These are phyloP conservation scores for Ptychochromis oligacanthus DNA, from an alignment of 2,113 vertebrate genomes.

Conservation along the genomic window DNA sequence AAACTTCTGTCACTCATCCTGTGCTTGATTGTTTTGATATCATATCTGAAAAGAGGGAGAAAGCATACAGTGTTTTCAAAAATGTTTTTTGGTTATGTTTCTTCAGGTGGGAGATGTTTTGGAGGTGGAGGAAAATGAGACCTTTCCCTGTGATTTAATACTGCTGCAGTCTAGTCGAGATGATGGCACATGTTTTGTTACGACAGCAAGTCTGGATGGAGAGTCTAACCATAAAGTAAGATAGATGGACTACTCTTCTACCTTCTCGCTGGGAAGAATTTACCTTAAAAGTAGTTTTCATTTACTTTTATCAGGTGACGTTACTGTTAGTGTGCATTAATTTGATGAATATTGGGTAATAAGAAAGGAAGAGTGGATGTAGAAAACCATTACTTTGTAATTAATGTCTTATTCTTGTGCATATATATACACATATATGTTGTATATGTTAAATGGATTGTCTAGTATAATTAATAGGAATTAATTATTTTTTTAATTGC, in stretches of 20 bases:
- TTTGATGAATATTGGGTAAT: neutral
- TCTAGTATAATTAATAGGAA: neutral
- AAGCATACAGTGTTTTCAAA: neutral
- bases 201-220: slow-evolving; percentile 96
- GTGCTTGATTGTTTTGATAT: neutral
- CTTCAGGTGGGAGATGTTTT: slow-evolving; percentile 93
- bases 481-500: neutral
- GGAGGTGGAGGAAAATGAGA: slow-evolving; percentile 91
- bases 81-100: slow-evolving; percentile 7
- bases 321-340: neutral
- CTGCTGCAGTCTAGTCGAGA: slow-evolving; percentile 87
- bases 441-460: neutral
- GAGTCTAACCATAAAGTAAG: slow-evolving; percentile 97
- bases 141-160: slow-evolving; percentile 97
- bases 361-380: neutral
- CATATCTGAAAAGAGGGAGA: neutral
- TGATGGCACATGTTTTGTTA: slow-evolving; percentile 92
- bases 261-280: neutral
- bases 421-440: no score
- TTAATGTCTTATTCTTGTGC: neutral
- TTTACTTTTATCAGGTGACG: neutral
- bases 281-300: neutral
- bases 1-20: neutral
- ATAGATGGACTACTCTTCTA: neutral
- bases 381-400: neutral